phyloP scores from a whole-genome alignment of 1,140 invertebrate genomes.

The Acromyrmex heyeri region DNA sequence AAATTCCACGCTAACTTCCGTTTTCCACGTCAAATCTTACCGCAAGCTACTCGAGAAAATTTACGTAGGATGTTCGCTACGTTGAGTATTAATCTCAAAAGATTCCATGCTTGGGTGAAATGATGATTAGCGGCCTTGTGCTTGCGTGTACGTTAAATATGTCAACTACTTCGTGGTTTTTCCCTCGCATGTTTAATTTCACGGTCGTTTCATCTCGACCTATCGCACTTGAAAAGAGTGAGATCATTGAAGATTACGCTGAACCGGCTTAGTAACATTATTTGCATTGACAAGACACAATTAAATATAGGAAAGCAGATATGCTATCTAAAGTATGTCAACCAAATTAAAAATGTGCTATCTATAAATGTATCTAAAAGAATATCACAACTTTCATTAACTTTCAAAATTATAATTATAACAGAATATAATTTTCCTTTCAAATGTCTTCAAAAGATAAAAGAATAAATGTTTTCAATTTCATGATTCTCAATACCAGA shows the following conservation, averaged over 20 bases:
- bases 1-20: constrained; percentile 43
- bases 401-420: constrained; percentile 46
- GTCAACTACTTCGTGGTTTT: constrained; percentile 14
- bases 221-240: background rate
- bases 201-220: constrained; percentile 9
- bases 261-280: constrained; percentile 16
- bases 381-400: constrained; percentile 9
- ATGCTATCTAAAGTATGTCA: constrained; percentile 26
- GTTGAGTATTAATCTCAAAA: constrained; percentile 54
- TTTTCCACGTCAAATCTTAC: constrained; percentile 47
- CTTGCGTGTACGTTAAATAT: constrained; percentile 46
- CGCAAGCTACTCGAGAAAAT: background rate
- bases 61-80: constrained; percentile 10
- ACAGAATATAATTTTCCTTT: background rate
- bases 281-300: constrained; percentile 24
- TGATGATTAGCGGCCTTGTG: constrained; percentile 36
- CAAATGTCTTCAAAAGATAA: background rate
- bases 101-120: constrained; percentile 38
- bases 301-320: constrained; percentile 38
- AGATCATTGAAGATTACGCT: constrained; percentile 1
- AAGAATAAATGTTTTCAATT: background rate
- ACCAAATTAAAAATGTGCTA: background rate
- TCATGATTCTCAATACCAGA: background rate
- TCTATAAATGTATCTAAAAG: constrained; percentile 14
- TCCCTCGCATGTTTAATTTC: constrained; percentile 28